Evolutionary conservation across 1,140 invertebrate species (phyloP), one percentile per base, ranked within the genome.

Genomic region (Ceratina japonica): DNA sequence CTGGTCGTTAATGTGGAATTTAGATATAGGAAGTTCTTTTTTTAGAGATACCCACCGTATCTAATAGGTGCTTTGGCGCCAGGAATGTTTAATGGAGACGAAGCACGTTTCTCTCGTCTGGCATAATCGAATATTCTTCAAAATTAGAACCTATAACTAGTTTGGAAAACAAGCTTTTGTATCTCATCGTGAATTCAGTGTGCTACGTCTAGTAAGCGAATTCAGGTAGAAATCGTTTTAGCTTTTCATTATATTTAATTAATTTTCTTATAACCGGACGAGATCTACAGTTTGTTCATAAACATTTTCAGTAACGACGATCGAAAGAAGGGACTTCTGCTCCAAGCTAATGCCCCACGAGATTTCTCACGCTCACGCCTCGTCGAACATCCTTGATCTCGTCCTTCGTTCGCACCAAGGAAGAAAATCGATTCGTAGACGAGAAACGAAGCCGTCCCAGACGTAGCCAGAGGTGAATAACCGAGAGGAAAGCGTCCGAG

Each of bases 401-500:
- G 20, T 51, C 44, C 16, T 51, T 24, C 44, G 20, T 68, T 52
- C 44, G n/a, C n/a, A 8, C 24, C 18, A 52, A 52, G 65, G 22
- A 52, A 68, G 49, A 68, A 68, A 68, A 68, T 68, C 22, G 24
- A 68, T 68, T 49, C 22, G 65, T 24, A 52, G 65, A 68, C 22
- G 65, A 68, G 65, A 27, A 68, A 68, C 65, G 52, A 37, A 24
- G 49, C 52, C 65, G 44, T 68, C 52, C 22, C n/a, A 49, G 49
- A 18, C 65, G 52, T 52, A 68, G 12, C 65, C 12, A 22, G 65
- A 68, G 65, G 65, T 68, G 65, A 68, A 68, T 68, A 68, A 52
- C 65, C 65, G 49, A 68, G 49, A 68, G 65, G 49, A 68, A 68
- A 68, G 65, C 65, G 65, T 52, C 65, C 27, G 65, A 27, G 65